These are phyloP conservation scores for Formica selysi DNA, from an alignment of 1,140 invertebrate genomes.

Conservation along the genomic window DNA sequence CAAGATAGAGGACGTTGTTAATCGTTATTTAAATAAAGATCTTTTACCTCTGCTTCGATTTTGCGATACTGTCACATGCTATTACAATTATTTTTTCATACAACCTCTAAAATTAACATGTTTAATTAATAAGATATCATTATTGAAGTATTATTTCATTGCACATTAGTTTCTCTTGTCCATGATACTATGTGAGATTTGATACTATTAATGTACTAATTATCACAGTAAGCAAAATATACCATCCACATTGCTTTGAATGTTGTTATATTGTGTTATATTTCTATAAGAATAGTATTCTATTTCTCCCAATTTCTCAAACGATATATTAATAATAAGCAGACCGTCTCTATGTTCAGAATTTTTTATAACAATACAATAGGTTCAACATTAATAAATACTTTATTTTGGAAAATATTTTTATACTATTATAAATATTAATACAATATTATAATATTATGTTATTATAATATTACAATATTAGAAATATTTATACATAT, in stretches of 20 bases:
- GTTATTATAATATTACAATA: no score
- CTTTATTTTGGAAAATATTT: constrained; percentile 17
- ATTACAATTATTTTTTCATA: neutral
- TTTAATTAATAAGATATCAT: constrained; percentile 15
- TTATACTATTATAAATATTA: no score
- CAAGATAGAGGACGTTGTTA: constrained; percentile 96
- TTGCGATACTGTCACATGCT: constrained; percentile 13
- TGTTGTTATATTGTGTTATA: neutral
- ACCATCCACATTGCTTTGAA: constrained; percentile 6
- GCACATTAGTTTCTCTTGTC: neutral
- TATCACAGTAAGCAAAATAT: constrained; percentile 13
- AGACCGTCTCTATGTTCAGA: constrained; percentile 3
- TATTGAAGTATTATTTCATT: neutral
- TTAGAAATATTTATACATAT: constrained; percentile 23
- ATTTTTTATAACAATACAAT: constrained; percentile 77
- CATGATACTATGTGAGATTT: constrained; percentile 9
- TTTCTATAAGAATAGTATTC: neutral
- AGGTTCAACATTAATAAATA: constrained; percentile 79
- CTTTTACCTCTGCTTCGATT: neutral
- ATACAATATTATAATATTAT: no score
- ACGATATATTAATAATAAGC: constrained; percentile 15
- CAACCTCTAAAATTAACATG: constrained; percentile 19
- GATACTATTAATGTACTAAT: constrained; percentile 36
- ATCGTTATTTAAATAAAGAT: constrained; percentile 69
- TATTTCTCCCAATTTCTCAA: constrained; percentile 23